phyloP scores from a whole-genome alignment of 2,797 vertebrate species.

The Ptychobarbus kaznakovi region DNA sequence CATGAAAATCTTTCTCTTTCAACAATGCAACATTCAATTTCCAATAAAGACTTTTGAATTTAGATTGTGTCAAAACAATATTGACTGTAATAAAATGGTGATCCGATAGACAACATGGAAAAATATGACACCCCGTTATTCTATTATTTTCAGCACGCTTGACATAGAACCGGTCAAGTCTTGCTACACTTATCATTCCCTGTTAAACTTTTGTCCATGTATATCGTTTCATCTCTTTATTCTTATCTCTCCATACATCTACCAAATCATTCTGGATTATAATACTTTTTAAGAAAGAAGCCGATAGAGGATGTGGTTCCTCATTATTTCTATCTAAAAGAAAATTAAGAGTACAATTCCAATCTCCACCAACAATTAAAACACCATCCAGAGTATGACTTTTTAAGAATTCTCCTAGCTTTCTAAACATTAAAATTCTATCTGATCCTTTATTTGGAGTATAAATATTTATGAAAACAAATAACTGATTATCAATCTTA shows the following conservation, averaged over 20 bases:
- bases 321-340: not conserved
- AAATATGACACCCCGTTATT: not conserved
- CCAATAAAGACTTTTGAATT: not conserved
- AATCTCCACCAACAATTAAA: not conserved
- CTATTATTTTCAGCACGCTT: not conserved
- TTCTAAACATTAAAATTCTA: no score
- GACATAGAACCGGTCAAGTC: not conserved
- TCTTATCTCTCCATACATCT: not conserved
- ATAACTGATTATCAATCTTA: no score
- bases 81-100: not conserved
- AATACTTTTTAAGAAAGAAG: slow-evolving; percentile 1
- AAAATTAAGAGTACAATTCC: not conserved
- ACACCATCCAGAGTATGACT: not conserved
- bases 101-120: not conserved
- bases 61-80: not conserved
- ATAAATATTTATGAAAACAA: no score
- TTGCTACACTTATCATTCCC: not conserved
- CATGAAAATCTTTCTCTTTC: not conserved
- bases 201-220: not conserved
- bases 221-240: not conserved
- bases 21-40: not conserved
- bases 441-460: no score
- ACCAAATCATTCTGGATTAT: not conserved
- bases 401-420: not conserved
- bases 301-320: not conserved